phyloP scores from a whole-genome alignment of 1,140 invertebrate genomes.

The Drosophila grimshawi region DNA sequence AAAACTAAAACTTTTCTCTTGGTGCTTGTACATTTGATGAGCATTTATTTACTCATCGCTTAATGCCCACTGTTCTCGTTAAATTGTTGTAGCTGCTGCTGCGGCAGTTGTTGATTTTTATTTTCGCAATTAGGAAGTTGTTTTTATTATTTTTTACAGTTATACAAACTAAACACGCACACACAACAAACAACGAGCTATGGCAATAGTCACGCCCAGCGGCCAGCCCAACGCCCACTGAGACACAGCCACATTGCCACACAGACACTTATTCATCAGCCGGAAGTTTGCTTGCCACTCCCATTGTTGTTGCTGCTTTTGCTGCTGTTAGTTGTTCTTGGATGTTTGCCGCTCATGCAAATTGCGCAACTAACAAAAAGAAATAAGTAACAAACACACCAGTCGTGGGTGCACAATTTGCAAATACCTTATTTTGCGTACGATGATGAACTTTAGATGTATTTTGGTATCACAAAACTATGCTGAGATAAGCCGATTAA shows the following conservation, averaged over 20 bases:
- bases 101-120: constrained; percentile 71
- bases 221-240: constrained; percentile 28
- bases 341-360: constrained; percentile 81
- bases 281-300: constrained; percentile 73
- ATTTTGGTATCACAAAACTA: too few species aligned
- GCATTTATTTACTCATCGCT: not conserved
- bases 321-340: constrained; percentile 75
- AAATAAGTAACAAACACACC: not conserved
- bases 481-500: too few species aligned
- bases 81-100: constrained; percentile 27
- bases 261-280: constrained; percentile 78
- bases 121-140: constrained; percentile 79
- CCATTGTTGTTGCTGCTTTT: constrained; percentile 53
- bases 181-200: constrained; percentile 42
- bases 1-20: too few species aligned
- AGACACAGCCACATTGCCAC: constrained; percentile 34
- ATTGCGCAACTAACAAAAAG: constrained; percentile 72
- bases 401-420: not conserved
- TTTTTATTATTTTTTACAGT: constrained; percentile 70
- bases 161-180: constrained; percentile 65
- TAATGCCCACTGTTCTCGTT: constrained; percentile 27
- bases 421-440: constrained; percentile 3
- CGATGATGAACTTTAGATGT: not conserved
- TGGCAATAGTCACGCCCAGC: constrained; percentile 46
- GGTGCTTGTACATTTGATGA: not conserved